These are phyloP conservation scores for Lophius piscatorius DNA, from an alignment of 2,113 vertebrate species.

Conservation along the genomic window DNA sequence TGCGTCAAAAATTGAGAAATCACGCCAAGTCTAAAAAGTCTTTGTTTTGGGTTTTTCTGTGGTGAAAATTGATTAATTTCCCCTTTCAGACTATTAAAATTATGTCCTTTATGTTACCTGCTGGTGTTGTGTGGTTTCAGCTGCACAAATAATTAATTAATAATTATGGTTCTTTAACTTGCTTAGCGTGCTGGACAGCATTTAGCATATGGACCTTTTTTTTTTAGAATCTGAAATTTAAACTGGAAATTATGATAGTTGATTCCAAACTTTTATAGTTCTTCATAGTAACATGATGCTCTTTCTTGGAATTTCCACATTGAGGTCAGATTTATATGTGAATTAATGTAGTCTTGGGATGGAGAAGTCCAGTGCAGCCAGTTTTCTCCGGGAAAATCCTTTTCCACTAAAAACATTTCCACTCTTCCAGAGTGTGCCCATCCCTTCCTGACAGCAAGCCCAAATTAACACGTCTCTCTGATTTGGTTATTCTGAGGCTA, in stretches of 20 bases:
- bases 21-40: too few relatives aligned
- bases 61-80: too few relatives aligned
- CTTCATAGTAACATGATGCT: background rate
- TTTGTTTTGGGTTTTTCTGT: too few relatives aligned
- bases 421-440: conserved; percentile 35
- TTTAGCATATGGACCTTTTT: background rate
- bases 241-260: background rate
- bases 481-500: conserved; percentile 62
- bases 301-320: conserved; percentile 23
- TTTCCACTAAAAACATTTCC: conserved; percentile 42
- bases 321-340: conserved; percentile 32
- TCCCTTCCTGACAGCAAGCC: conserved; percentile 58
- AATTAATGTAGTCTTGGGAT: conserved; percentile 18
- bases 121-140: too few relatives aligned
- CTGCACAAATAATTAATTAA: too few relatives aligned
- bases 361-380: conserved; percentile 43
- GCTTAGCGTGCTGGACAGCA: background rate
- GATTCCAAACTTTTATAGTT: background rate
- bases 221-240: background rate
- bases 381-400: conserved; percentile 64
- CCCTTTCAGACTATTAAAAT: too few relatives aligned
- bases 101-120: too few relatives aligned
- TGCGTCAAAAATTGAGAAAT: too few relatives aligned
- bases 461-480: conserved; percentile 64
- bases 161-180: background rate